Evolutionary conservation across 2,888 invertebrate genomes (phyloP).

Genomic region (Lasioglossum zephyrum): DNA sequence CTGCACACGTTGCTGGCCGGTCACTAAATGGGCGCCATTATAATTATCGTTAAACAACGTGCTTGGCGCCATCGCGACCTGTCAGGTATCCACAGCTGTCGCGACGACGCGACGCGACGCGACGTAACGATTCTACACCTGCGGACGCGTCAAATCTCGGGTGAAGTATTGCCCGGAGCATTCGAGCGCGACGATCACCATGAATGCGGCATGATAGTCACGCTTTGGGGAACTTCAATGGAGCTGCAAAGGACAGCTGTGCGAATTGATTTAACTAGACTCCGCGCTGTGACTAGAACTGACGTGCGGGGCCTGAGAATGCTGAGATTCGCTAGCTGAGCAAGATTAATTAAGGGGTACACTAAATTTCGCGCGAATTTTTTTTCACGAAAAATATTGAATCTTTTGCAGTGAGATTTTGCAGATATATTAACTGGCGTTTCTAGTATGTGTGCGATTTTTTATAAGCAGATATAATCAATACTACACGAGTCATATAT

Average conservation of each 20-base stretch:
- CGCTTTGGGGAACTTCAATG: conserved; percentile 48
- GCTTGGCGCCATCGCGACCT: conserved; percentile 61
- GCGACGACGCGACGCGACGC: conserved; percentile 41
- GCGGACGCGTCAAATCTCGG: conserved; percentile 55
- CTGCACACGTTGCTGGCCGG: conserved; percentile 24
- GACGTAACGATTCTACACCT: conserved; percentile 65
- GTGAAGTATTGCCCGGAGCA: conserved; percentile 60
- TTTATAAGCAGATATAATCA: neutral
- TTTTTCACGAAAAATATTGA: neutral
- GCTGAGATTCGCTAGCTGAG: neutral
- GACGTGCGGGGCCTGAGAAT: neutral
- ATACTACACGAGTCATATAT: neutral
- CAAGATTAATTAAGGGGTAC: neutral
- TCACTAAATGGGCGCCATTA: conserved; percentile 61
- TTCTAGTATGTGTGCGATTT: neutral
- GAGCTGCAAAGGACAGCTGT: conserved; percentile 11
- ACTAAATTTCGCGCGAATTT: neutral
- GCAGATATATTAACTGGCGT: fast-evolving
- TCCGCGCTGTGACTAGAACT: neutral
- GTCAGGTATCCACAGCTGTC: conserved; percentile 67
- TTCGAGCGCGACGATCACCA: conserved; percentile 48
- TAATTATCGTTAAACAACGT: conserved; percentile 70
- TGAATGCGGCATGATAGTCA: conserved; percentile 22
- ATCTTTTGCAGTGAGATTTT: neutral
- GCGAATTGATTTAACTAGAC: neutral